These are phyloP conservation scores for Protobothrops mucrosquamatus DNA, from an alignment of 2,113 vertebrate genomes.

Conservation along the genomic window DNA sequence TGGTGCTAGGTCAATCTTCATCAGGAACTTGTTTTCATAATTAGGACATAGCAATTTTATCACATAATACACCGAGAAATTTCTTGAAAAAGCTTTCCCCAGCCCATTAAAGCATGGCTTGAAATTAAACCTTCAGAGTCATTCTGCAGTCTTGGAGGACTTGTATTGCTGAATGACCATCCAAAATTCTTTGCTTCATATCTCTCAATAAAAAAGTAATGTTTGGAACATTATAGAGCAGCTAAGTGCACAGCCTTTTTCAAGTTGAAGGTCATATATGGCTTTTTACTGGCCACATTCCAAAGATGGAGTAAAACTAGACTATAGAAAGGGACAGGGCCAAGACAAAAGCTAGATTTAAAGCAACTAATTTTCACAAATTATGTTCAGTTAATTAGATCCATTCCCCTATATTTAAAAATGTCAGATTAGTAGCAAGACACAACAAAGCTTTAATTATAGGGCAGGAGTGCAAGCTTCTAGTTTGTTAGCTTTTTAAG, in stretches of 20 bases:
- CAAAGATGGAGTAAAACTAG: not conserved
- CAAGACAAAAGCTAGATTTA: not conserved
- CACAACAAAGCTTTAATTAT: not conserved
- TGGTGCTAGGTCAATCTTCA: not conserved
- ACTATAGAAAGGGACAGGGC: not conserved
- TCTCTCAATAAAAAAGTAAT: not conserved
- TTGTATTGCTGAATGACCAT: not conserved
- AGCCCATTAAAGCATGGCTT: not conserved
- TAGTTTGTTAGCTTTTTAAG: not conserved
- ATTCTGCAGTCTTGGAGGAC: not conserved
- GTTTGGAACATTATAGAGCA: not conserved
- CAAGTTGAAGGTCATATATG: not conserved
- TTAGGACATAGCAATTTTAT: not conserved
- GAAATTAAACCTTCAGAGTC: not conserved
- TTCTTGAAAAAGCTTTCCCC: not conserved
- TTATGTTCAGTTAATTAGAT: not conserved
- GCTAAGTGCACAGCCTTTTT: not conserved
- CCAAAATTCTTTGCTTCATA: not conserved
- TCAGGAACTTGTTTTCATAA: not conserved
- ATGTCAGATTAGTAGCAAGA: not conserved
- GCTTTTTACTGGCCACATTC: not conserved
- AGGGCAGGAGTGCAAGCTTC: not conserved
- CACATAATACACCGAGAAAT: not conserved
- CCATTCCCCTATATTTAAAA: not conserved
- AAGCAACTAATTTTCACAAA: not conserved